Evolutionary conservation across 2,797 vertebrate species (phyloP).

Genomic region (Podargus strigoides): DNA sequence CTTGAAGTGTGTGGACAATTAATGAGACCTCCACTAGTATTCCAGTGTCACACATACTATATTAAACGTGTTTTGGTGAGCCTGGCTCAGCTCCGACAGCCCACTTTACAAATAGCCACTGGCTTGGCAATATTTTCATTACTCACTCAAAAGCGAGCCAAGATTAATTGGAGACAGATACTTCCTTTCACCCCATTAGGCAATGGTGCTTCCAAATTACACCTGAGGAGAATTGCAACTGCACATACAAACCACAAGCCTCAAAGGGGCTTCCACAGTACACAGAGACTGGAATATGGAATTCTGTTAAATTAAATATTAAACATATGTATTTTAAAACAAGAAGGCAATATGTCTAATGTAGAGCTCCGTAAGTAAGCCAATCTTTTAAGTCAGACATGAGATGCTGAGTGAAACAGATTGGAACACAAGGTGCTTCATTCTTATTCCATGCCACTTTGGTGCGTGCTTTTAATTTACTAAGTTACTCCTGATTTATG

Average conservation of each 20-base stretch:
- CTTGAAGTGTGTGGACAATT: neutral
- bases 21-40: neutral
- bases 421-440: neutral
- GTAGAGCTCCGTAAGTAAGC: constrained; percentile 38
- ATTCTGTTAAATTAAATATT: constrained; percentile 43
- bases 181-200: constrained; percentile 44
- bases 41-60: neutral
- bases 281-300: neutral
- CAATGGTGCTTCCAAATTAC: constrained; percentile 21
- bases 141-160: constrained; percentile 1
- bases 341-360: constrained; percentile 35
- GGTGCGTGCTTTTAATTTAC: neutral
- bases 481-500: neutral
- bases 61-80: neutral
- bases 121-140: constrained; percentile 29
- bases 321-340: constrained; percentile 24
- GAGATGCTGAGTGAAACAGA: neutral
- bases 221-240: neutral
- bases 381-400: neutral
- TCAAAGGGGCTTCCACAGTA: neutral
- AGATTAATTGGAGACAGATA: constrained; percentile 40
- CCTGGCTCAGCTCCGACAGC: neutral
- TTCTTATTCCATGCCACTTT: neutral
- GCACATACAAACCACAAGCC: neutral
- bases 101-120: constrained; percentile 19